Conservation (phyloP, 2,797 vertebrate species). For the Loriculus beryllinus region DNA sequence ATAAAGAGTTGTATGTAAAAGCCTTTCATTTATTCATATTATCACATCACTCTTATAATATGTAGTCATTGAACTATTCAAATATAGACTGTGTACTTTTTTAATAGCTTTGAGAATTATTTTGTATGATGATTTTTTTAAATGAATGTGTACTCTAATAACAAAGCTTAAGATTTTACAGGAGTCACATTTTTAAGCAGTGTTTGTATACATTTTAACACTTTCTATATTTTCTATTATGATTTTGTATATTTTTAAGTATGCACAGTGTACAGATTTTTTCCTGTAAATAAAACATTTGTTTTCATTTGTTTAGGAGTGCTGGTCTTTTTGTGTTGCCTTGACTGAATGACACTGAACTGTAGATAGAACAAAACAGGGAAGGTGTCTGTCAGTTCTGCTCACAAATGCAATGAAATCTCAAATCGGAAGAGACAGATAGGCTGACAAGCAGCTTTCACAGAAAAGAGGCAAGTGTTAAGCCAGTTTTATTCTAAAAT, state of each 20-base stretch:
- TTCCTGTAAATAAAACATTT: slow-evolving; percentile 83
- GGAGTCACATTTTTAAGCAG: slow-evolving; percentile 79
- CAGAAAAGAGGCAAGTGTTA: background rate
- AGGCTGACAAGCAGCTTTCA: background rate
- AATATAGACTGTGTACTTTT: slow-evolving; percentile 78
- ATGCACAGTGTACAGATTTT: slow-evolving; percentile 80
- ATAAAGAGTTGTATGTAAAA: slow-evolving; percentile 51
- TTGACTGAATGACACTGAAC: background rate
- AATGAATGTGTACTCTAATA: slow-evolving; percentile 74
- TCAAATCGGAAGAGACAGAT: background rate
- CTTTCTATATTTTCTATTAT: slow-evolving; percentile 84
- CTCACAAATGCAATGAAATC: background rate
- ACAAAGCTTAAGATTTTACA: slow-evolving; percentile 76
- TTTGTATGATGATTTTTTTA: slow-evolving; percentile 82
- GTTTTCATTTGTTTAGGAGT: slow-evolving; percentile 73
- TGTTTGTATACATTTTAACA: slow-evolving; percentile 85
- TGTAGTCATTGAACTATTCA: slow-evolving; percentile 62
- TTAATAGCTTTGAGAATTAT: slow-evolving; percentile 78
- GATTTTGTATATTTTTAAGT: slow-evolving; percentile 86
- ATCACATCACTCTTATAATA: slow-evolving; percentile 47
- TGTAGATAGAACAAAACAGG: background rate
- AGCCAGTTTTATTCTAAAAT: background rate
- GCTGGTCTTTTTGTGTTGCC: background rate
- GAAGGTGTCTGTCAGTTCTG: background rate
- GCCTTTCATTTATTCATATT: slow-evolving; percentile 42